These are phyloP conservation scores for Graphium colonna DNA, from an alignment of 2,888 invertebrate species.

Conservation along the genomic window DNA sequence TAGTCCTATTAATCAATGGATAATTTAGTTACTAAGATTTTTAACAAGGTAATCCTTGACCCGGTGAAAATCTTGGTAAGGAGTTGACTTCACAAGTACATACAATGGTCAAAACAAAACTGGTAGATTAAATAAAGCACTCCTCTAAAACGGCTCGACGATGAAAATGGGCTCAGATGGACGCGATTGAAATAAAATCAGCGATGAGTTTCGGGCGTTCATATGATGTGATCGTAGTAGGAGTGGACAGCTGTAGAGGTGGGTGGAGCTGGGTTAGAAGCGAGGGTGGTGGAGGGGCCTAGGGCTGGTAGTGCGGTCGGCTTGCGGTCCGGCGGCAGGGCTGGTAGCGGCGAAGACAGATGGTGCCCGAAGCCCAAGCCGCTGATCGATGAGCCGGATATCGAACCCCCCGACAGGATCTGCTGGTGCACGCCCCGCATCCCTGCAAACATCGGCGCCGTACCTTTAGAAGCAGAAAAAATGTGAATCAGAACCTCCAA, in stretches of 20 bases:
- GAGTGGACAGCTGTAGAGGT: conserved; percentile 60
- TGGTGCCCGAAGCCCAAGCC: conserved; percentile 55
- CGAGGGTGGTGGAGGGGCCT: conserved; percentile 55
- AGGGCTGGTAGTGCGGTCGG: conserved; percentile 79
- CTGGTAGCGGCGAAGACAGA: conserved; percentile 58
- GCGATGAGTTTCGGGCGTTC: conserved; percentile 18
- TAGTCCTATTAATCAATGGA: no score
- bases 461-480: no score
- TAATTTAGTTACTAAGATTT: no score
- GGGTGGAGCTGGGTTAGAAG: conserved; percentile 54
- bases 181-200: not conserved
- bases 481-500: no score
- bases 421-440: conserved; percentile 68
- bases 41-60: no score
- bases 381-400: conserved; percentile 48
- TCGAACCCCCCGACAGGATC: conserved; percentile 54
- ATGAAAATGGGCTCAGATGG: no score
- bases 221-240: conserved; percentile 46
- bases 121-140: not conserved
- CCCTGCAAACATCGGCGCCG: conserved; percentile 63
- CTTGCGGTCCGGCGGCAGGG: conserved; percentile 79
- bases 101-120: not conserved
- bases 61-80: no score
- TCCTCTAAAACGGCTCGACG: no score
- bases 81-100: no score